Evolutionary conservation across 1,140 invertebrate species (phyloP).

Genomic region (Agraylea sexmaculata): DNA sequence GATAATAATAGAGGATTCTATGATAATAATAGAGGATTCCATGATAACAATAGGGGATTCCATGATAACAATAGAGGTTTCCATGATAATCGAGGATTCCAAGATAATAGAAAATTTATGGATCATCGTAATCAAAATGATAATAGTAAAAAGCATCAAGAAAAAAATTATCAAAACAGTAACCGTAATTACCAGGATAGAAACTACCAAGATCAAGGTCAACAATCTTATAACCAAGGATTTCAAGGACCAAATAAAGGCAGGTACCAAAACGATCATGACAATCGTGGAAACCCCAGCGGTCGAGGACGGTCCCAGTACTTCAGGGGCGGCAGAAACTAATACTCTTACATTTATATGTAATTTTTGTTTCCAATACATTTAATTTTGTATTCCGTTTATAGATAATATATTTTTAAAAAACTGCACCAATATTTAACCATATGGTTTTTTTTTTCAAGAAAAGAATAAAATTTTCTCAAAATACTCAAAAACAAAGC

Average conservation of each 20-base stretch:
- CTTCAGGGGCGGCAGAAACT: conserved; percentile 16
- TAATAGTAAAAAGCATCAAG: too few species aligned
- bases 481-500: too few species aligned
- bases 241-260: conserved; percentile 18
- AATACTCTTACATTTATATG: too few species aligned
- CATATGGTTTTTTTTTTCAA: too few species aligned
- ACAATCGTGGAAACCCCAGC: conserved; percentile 22
- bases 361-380: too few species aligned
- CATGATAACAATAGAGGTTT: conserved; percentile 20
- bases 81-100: conserved; percentile 12
- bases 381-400: too few species aligned
- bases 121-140: too few species aligned
- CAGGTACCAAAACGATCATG: conserved; percentile 32
- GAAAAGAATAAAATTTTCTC: too few species aligned
- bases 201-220: conserved; percentile 12
- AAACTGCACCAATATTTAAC: too few species aligned
- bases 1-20: conserved; percentile 18
- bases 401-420: too few species aligned
- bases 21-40: conserved; percentile 15
- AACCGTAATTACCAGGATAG: conserved; percentile 20
- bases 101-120: conserved; percentile 8
- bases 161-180: too few species aligned
- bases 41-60: conserved; percentile 18
- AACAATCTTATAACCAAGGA: conserved; percentile 7
- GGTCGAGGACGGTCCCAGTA: conserved; percentile 20